Base-by-base conservation (phyloP, 2,113 vertebrate genomes). In the Muscicapa adusta region DNA sequence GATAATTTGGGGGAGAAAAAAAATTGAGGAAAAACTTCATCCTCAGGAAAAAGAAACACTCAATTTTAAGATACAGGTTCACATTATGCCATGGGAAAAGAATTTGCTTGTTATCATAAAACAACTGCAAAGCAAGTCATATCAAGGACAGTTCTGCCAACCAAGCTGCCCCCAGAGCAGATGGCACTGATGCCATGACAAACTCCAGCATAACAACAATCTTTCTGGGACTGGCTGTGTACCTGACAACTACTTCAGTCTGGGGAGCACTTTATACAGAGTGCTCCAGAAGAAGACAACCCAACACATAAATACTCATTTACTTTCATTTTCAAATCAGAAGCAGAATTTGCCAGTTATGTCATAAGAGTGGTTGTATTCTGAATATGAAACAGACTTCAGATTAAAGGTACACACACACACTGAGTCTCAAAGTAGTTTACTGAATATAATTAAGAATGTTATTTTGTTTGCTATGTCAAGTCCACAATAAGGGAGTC, bases 261-360 rank as follows among this genome's bases (percentile, higher is more conserved):
- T 43, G 51, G 19, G 63, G 3, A 50, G 23, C 0, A 0, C n/a
- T 73, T 82, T 18, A 40, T 5, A 51, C 66, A 26, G 13, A 3
- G 4, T n/a, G 9, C 28, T 91, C 29, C 61, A 86, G 67, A 93
- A 86, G 71, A 2, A 79, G 19, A 36, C 40, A 87, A 72, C 18
- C 23, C 40, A 87, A 70, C 22, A 40, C 26, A n/a, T 3, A 13
- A 88, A 58, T 4, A 77, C 22, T 54, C 16, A 9, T 3, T 10
- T 58, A 62, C 88, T 89, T 88, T 87, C n/a, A 18, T 33, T 84
- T 79, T 81, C 38, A 67, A 77, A 51, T 14, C 58, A 47, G 47
- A 89, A 83, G 50, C 1, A 38, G 24, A 81, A 88, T 85, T 65
- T 43, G 12, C 9, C 12, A 23, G 33, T 80, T 83, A 48, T 1